phyloP scores from a whole-genome alignment of 2,113 vertebrate species.

The Apeltes quadracus region DNA sequence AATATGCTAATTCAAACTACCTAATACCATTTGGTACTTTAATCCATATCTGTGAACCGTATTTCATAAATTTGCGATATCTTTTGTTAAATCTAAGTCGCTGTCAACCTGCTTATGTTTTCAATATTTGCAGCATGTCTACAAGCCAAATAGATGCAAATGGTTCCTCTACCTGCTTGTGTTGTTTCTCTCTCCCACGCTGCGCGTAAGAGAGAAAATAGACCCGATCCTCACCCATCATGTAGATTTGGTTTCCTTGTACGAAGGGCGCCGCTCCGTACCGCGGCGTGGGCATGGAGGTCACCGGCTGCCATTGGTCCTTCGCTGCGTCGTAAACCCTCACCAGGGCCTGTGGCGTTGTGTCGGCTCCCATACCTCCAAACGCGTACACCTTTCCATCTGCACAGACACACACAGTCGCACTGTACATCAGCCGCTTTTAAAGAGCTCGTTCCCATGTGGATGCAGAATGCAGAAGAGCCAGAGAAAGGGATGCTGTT shows the following conservation, averaged over 20 bases:
- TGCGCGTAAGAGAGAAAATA: not conserved
- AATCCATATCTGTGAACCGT: no score
- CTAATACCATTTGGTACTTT: no score
- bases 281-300: conserved; percentile 95
- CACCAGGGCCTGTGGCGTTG: conserved; percentile 90
- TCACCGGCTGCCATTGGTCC: conserved; percentile 89
- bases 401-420: conserved; percentile 61
- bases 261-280: conserved; percentile 91
- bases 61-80: no score
- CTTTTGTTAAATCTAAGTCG: no score
- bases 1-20: not conserved
- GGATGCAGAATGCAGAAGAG: not conserved
- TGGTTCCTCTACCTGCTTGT: not conserved
- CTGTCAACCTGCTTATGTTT: no score
- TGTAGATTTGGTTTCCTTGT: conserved; percentile 91
- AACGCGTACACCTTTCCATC: conserved; percentile 91
- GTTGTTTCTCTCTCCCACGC: not conserved
- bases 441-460: not conserved
- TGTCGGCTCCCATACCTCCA: conserved; percentile 95
- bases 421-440: conserved; percentile 1
- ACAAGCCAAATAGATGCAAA: not conserved
- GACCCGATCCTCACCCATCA: conserved; percentile 63
- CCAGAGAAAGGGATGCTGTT: conserved; percentile 12
- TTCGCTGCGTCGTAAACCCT: conserved; percentile 89
- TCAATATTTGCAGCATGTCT: not conserved